phyloP scores from a whole-genome alignment of 2,888 invertebrate species.

The Lepidochrysops patricia region DNA sequence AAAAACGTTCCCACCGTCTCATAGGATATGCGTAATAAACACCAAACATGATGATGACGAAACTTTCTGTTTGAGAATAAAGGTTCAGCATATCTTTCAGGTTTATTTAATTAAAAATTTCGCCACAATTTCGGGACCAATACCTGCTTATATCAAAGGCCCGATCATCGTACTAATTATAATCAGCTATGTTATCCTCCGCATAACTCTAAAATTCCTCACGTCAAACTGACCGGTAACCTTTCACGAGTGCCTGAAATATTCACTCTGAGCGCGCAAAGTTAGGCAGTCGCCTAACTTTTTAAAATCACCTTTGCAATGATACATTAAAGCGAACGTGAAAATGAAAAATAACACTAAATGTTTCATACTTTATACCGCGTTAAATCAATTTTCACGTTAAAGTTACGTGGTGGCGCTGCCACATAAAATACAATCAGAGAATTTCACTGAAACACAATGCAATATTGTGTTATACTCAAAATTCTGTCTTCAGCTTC shows the following conservation, averaged over 20 bases:
- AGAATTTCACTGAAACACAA: constrained; percentile 28
- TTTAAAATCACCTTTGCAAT: constrained; percentile 5
- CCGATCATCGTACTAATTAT: constrained; percentile 5
- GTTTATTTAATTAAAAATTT: background rate
- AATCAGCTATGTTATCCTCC: background rate
- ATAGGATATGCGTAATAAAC: too few relatives aligned
- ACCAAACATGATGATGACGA: too few relatives aligned
- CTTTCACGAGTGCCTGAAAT: constrained; percentile 7
- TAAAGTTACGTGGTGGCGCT: background rate
- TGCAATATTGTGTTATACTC: constrained; percentile 35
- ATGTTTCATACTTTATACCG: background rate
- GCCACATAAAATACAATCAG: constrained; percentile 2
- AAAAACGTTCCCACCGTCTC: too few relatives aligned
- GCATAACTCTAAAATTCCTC: background rate
- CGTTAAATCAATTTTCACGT: background rate
- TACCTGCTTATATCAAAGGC: background rate
- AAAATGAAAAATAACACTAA: background rate
- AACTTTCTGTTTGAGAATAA: too few relatives aligned
- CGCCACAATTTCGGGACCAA: background rate
- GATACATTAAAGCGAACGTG: background rate
- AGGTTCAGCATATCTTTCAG: background rate
- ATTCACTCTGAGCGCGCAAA: background rate
- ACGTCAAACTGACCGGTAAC: background rate
- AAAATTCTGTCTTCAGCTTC: constrained; percentile 48
- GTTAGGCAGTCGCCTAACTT: background rate